Evolutionary conservation across 2,888 invertebrate species (phyloP).

Genomic region (Xestobium rufovillosum): DNA sequence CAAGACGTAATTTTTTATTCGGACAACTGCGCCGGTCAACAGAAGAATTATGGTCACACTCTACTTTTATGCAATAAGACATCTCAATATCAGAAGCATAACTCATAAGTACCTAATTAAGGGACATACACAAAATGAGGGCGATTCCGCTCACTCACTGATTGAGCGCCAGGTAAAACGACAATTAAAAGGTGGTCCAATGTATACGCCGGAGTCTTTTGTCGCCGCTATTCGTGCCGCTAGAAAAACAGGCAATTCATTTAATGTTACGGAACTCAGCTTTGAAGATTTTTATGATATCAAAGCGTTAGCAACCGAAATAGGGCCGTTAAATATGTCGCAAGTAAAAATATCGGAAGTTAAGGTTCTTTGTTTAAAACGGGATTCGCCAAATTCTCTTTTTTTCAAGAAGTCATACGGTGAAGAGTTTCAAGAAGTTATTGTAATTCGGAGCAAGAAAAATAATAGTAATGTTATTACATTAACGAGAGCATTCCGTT

Average conservation of each 20-base stretch:
- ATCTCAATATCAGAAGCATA: slow-evolving; percentile 7
- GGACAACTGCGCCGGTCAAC: slow-evolving; percentile 8
- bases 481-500: slow-evolving; percentile 5
- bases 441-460: slow-evolving; percentile 10
- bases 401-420: slow-evolving; percentile 1
- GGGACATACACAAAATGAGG: slow-evolving; percentile 15
- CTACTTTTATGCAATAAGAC: slow-evolving; percentile 5
- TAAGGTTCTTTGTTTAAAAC: slow-evolving; percentile 3
- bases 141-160: slow-evolving; percentile 11
- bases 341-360: slow-evolving; percentile 6
- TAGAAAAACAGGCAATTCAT: slow-evolving; percentile 10
- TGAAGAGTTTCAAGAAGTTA: slow-evolving; percentile 7
- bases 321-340: slow-evolving; percentile 13
- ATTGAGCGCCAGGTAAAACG: slow-evolving; percentile 11
- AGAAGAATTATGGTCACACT: slow-evolving; percentile 9
- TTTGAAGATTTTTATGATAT: slow-evolving; percentile 14
- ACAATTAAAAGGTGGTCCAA: slow-evolving; percentile 9
- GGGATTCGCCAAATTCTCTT: slow-evolving; percentile 8
- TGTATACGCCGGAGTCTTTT: slow-evolving; percentile 13
- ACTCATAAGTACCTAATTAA: slow-evolving; percentile 14
- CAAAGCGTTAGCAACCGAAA: slow-evolving; percentile 10
- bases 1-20: slow-evolving; percentile 8
- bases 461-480: background rate
- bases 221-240: slow-evolving; percentile 9
- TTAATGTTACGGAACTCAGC: slow-evolving; percentile 10